phyloP scores from a whole-genome alignment of 2,113 vertebrate species.

The Marcusenius ussheri region DNA sequence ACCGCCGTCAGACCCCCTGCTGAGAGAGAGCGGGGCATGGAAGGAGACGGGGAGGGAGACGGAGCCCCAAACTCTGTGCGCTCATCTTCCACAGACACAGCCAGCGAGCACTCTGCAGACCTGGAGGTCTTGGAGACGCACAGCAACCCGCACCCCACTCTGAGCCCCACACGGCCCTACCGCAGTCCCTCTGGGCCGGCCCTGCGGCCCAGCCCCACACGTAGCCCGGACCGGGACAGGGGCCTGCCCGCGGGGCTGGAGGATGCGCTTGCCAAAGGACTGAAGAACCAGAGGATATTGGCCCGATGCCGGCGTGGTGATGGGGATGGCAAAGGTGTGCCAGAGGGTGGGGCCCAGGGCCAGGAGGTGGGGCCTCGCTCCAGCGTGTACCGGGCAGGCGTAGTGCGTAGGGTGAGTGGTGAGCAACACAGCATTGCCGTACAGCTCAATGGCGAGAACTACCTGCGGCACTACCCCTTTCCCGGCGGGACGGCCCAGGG shows the following conservation, averaged over 20 bases:
- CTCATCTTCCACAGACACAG: slow-evolving; percentile 79
- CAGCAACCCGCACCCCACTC: slow-evolving; percentile 24
- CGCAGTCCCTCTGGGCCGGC: slow-evolving; percentile 22
- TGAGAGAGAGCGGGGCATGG: slow-evolving; percentile 32
- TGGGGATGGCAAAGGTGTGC: slow-evolving; percentile 41
- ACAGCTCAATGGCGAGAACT: slow-evolving; percentile 67
- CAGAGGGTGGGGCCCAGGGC: slow-evolving; percentile 31
- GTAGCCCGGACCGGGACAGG: slow-evolving; percentile 27
- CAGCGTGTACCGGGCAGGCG: slow-evolving; percentile 64
- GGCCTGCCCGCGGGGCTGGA: slow-evolving; percentile 45
- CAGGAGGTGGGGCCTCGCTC: slow-evolving; percentile 29
- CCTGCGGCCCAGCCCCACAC: slow-evolving; percentile 17
- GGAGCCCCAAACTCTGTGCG: slow-evolving; percentile 57
- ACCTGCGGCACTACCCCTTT: slow-evolving; percentile 63
- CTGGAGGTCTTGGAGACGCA: slow-evolving; percentile 60
- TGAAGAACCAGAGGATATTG: slow-evolving; percentile 75
- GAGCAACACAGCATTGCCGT: slow-evolving; percentile 65
- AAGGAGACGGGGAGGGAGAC: slow-evolving; percentile 47
- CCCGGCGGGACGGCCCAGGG: slow-evolving; percentile 44
- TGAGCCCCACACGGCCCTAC: slow-evolving; percentile 25
- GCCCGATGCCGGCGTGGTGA: slow-evolving; percentile 55
- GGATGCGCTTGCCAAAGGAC: slow-evolving; percentile 61
- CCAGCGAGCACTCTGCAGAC: slow-evolving; percentile 77
- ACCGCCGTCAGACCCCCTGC: slow-evolving; percentile 32
- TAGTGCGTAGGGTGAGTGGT: slow-evolving; percentile 69